Base-by-base conservation (phyloP, 2,113 vertebrate species). In the Turnix velox region DNA sequence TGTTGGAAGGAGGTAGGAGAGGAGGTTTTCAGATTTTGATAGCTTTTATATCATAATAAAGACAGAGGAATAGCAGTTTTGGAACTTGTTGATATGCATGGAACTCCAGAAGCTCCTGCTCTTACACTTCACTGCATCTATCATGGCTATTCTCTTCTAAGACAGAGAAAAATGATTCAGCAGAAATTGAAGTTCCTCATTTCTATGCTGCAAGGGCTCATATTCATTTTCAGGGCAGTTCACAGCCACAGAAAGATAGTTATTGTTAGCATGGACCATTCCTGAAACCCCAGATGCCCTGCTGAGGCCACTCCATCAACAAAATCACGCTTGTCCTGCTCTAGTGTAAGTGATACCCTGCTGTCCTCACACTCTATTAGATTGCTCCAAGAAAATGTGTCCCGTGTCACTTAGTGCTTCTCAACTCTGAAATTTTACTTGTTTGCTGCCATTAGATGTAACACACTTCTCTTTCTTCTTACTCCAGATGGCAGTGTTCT, bases 131-230 rank as follows among this genome's bases (percentile, higher is more conserved):
- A 92, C 93, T 80, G 91, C 92, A 96, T 97, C 96, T 66, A 74
- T 96, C 95, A 96, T 18, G 23, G 92, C 92, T 96, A 66, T 96
- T 97, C 93, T 95, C 93, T 87, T 84, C 69, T 43, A 82, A 87
- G 96, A 96, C 97, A 95, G 46, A 97, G 96, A 98, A 97, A 98
- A 98, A 98, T 96, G 96, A 96, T 93, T 96, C 94, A 92, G 89
- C 95, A 95, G 95, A 96, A 98, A 97, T 98, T 96, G 97, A 97
- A 97, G 88, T 94, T 96, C 88, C 97, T 98, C 97, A 97, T 98
- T 95, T 95, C 94, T 96, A 94, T 97, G 95, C 88, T 40, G 94
- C 85, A 91, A 95, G 92, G 95, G 94, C 92, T 97, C n/a, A 75
- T 96, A 95, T 93, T 97, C 96, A 97, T 98, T 98, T 97, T 94